Base-by-base conservation (phyloP, 1,140 invertebrate genomes). In the Mizuhopecten yessoensis region DNA sequence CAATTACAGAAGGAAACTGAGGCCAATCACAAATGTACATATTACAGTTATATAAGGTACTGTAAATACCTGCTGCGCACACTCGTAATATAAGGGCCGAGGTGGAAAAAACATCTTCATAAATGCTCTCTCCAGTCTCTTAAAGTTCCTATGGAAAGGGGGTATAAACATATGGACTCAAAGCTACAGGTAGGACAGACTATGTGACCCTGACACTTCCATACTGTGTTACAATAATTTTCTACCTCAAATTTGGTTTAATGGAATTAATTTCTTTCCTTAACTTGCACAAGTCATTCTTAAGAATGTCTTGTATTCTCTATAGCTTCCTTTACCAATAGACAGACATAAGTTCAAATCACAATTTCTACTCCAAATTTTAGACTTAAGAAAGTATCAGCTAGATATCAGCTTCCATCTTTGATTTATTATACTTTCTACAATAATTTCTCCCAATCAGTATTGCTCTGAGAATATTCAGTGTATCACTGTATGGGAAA, bases 41-140 rank as follows among this genome's bases (percentile, higher is more conserved):
- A 29, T n/a, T 29, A 29, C n/a, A 75, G 5, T 75, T 7, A 75
- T n/a, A n/a, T 5, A 75, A 5, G 57, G 57, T 75, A n/a, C 23
- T 5, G 57, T 75, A 29, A 75, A 75, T 75, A 75, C 57, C 57
- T 75, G 57, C 17, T 17, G 57, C 57, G n/a, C 57, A 75, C n/a
- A 75, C 57, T 75, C 57, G 57, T 75, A 75, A 75, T 75, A 75
- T 5, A 75, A 3, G 57, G 57, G n/a, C 23, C 23, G 57, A 75
- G 57, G 57, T 75, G 57, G 57, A 75, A 29, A 75, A 75, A 75
- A 75, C 57, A 75, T 75, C 57, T 75, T 75, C 57, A 75, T 75
- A 75, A 75, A 75, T 75, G 57, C 57, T 75, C 57, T 75, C 57
- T 75, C 57, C 57, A 75, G 29, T 75, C 29, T 75, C 57, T n/a